Evolutionary conservation across 92 coral and sea anemone genomes (phyloP).

Genomic region (Heliopora coerulea): DNA sequence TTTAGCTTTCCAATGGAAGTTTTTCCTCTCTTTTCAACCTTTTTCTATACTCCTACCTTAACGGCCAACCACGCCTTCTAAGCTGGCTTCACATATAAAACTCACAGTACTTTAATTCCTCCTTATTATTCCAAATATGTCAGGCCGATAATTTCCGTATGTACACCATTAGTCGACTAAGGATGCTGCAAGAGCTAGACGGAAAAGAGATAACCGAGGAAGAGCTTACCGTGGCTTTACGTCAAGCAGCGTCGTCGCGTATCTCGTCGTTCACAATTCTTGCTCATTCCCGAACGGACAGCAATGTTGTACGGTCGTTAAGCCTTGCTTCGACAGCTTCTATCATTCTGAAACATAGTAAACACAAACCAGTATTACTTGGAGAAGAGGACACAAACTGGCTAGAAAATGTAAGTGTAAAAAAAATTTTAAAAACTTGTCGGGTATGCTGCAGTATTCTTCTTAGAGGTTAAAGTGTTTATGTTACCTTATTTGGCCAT

Average conservation of each 20-base stretch:
- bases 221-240: constrained; percentile 74
- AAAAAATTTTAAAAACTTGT: no score
- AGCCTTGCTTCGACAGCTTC: constrained; percentile 84
- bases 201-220: constrained; percentile 69
- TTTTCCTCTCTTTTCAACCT: neutral
- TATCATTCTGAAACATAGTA: constrained; percentile 65
- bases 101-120: neutral
- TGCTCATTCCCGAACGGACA: constrained; percentile 93
- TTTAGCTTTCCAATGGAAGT: no score
- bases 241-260: constrained; percentile 91
- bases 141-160: constrained; percentile 78
- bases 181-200: constrained; percentile 74
- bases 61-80: no score
- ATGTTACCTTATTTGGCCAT: no score
- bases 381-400: constrained; percentile 88
- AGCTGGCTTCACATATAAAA: no score
- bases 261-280: constrained; percentile 86
- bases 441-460: no score
- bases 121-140: neutral
- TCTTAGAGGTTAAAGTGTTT: no score
- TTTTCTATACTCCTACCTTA: no score
- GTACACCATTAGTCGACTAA: constrained; percentile 84
- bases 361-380: constrained; percentile 65
- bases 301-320: constrained; percentile 69
- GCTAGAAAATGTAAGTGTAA: constrained; percentile 67